phyloP scores from a whole-genome alignment of 2,113 vertebrate species.

The Aptenodytes patagonicus region DNA sequence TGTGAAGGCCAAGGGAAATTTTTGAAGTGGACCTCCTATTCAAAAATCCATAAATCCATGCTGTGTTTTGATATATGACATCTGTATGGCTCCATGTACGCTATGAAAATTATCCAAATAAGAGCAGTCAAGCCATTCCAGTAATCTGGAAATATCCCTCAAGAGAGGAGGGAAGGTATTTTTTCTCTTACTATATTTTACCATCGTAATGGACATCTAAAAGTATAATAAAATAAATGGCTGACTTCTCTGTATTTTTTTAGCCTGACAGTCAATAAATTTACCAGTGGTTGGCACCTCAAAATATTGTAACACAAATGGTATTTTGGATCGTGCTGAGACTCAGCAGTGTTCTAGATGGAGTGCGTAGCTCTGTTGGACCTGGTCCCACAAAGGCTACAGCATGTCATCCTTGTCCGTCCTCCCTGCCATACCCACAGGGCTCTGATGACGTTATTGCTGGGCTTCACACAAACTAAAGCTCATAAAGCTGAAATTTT shows the following conservation, averaged over 20 bases:
- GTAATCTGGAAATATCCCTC: constrained; percentile 31
- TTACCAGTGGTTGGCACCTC: not conserved
- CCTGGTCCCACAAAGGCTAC: not conserved
- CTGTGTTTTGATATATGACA: not conserved
- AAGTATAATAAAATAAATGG: constrained; percentile 29
- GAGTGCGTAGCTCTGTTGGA: not conserved
- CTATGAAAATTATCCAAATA: not conserved
- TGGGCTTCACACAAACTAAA: constrained; percentile 13
- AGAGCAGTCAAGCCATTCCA: not conserved
- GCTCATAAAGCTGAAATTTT: constrained; percentile 20
- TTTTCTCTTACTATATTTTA: constrained; percentile 13
- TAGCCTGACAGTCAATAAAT: constrained; percentile 48
- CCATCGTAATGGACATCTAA: not conserved
- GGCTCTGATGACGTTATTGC: constrained; percentile 13
- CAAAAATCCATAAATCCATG: not conserved
- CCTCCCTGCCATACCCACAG: not conserved
- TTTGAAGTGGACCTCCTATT: not conserved
- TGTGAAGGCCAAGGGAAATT: not conserved
- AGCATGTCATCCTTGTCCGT: not conserved
- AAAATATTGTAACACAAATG: constrained; percentile 15
- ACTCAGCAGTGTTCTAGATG: constrained; percentile 14
- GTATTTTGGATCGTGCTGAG: constrained; percentile 22
- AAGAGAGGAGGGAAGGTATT: not conserved
- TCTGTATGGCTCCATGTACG: not conserved
- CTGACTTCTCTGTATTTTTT: constrained; percentile 3